Evolutionary conservation across 1,140 invertebrate species (phyloP).

Genomic region (Anastrepha obliqua): DNA sequence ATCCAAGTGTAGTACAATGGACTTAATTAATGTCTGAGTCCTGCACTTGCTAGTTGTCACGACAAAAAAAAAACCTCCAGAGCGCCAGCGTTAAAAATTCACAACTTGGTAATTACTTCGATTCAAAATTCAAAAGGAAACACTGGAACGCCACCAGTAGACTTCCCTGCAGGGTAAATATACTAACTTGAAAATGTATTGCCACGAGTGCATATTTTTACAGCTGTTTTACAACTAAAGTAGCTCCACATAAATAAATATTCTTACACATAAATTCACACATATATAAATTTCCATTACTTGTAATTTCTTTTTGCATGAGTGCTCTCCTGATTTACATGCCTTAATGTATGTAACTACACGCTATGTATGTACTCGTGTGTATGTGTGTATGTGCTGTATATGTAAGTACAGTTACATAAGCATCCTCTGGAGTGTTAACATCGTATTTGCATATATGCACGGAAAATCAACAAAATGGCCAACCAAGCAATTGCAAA

Average conservation of each 20-base stretch:
- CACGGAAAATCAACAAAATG: conserved; percentile 24
- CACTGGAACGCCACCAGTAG: no score
- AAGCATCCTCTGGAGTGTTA: background rate
- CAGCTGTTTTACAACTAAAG: background rate
- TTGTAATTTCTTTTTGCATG: background rate
- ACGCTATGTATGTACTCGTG: background rate
- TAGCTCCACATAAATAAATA: background rate
- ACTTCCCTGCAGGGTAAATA: no score
- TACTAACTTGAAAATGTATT: background rate
- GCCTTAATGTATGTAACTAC: background rate
- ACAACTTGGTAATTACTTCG: no score
- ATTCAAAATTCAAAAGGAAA: no score
- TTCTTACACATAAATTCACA: background rate
- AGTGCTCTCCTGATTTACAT: background rate
- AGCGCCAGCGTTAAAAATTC: no score
- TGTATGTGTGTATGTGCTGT: background rate
- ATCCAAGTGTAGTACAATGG: no score
- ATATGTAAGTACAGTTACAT: no score
- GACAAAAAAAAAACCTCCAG: no score
- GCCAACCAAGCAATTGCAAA: conserved; percentile 32
- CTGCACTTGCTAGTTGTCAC: no score
- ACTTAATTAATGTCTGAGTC: no score
- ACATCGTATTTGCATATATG: conserved; percentile 36
- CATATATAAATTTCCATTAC: background rate
- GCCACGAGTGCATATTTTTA: background rate